These are phyloP conservation scores for Sterrhoptilus dennistouni DNA, from an alignment of 2,113 vertebrate genomes.

Conservation along the genomic window DNA sequence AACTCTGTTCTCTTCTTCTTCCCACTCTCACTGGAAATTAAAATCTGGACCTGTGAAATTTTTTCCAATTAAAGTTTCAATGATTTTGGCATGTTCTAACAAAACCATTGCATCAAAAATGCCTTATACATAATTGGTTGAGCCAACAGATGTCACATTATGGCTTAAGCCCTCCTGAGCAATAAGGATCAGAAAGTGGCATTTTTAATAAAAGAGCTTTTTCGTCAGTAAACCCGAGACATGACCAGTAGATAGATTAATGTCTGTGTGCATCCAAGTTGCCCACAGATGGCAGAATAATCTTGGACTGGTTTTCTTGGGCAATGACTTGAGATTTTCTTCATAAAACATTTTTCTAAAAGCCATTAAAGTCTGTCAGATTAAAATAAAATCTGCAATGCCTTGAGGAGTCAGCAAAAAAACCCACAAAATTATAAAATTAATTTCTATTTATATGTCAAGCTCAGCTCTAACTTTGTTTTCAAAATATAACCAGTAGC, in stretches of 20 bases:
- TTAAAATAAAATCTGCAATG: constrained; percentile 44
- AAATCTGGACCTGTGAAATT: constrained; percentile 53
- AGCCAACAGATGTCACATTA: constrained; percentile 66
- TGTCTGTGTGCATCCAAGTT: constrained; percentile 38
- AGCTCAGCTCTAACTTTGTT: not conserved
- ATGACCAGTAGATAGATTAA: constrained; percentile 60
- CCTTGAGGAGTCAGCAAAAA: constrained; percentile 14
- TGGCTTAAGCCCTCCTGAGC: constrained; percentile 62
- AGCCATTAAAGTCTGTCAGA: constrained; percentile 40
- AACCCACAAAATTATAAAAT: not conserved
- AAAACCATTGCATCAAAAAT: constrained; percentile 59
- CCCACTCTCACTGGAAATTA: constrained; percentile 44
- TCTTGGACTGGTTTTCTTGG: constrained; percentile 53
- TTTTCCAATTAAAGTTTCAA: constrained; percentile 65
- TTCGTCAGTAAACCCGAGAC: constrained; percentile 48
- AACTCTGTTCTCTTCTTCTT: constrained; percentile 27
- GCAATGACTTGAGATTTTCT: constrained; percentile 47
- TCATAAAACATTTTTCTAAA: constrained; percentile 38
- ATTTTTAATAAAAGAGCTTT: constrained; percentile 65
- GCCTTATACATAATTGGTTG: constrained; percentile 53
- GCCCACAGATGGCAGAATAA: constrained; percentile 57
- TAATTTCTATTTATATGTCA: not conserved
- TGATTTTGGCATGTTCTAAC: constrained; percentile 54
- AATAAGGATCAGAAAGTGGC: constrained; percentile 59
- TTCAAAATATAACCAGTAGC: not conserved